Conservation (phyloP, 2,888 invertebrate genomes). For the Spisula subtruncata region DNA sequence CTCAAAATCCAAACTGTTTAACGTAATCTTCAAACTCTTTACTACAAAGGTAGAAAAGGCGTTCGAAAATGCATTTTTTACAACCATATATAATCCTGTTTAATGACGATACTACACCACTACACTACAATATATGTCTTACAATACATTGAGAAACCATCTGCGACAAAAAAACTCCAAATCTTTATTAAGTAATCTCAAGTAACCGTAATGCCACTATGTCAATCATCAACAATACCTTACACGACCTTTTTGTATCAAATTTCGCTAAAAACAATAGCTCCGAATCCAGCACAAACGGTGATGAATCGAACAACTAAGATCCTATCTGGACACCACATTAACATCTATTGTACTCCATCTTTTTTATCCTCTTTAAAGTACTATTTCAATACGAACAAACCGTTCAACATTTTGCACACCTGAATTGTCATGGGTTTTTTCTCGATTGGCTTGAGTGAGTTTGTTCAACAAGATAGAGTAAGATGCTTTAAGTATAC, state of each 20-base stretch:
- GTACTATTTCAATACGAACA: constrained; percentile 38
- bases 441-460: constrained; percentile 31
- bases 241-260: neutral
- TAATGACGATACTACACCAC: no score
- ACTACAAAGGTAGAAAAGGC: no score
- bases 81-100: no score
- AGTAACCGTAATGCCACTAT: neutral
- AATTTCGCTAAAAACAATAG: constrained; percentile 11
- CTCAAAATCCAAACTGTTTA: no score
- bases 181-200: neutral
- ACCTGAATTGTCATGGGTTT: constrained; percentile 61
- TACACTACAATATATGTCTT: no score
- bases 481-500: neutral
- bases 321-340: neutral
- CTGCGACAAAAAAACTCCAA: neutral
- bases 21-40: no score
- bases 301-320: neutral
- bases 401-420: constrained; percentile 47
- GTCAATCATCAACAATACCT: constrained; percentile 9
- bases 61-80: no score
- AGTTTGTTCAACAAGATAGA: neutral
- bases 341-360: neutral
- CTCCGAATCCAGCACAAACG: neutral
- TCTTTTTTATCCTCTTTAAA: constrained; percentile 22
- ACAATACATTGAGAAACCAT: no score